phyloP scores from a whole-genome alignment of 2,888 invertebrate species.

The Drosophila robusta region DNA sequence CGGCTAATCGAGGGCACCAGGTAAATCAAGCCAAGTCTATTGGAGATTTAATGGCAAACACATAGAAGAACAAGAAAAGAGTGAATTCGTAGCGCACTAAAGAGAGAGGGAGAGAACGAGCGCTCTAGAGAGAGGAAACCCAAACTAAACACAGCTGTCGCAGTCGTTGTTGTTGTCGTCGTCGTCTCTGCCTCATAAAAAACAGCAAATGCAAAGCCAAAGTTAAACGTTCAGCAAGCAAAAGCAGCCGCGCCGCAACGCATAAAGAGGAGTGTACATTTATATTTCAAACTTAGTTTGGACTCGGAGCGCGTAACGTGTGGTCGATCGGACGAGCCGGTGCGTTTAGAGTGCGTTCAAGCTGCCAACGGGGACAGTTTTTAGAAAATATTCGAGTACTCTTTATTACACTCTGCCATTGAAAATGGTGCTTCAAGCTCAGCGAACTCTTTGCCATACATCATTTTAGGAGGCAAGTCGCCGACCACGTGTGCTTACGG shows the following conservation, averaged over 20 bases:
- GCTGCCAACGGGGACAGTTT: conserved; percentile 9
- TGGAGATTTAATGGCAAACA: conserved; percentile 6
- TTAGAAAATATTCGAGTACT: neutral
- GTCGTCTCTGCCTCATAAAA: conserved; percentile 23
- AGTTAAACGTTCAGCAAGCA: conserved; percentile 47
- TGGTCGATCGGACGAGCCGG: conserved; percentile 38
- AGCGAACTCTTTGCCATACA: conserved; percentile 26
- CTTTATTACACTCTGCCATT: neutral
- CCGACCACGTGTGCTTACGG: conserved; percentile 48
- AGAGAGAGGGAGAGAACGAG: conserved; percentile 9
- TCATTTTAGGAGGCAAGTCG: conserved; percentile 11
- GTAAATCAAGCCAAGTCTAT: conserved; percentile 28
- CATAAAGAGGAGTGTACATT: conserved; percentile 62
- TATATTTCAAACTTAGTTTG: conserved; percentile 64
- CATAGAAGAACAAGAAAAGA: conserved; percentile 31
- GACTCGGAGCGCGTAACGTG: conserved; percentile 53
- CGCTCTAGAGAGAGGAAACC: conserved; percentile 8
- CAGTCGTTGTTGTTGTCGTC: neutral
- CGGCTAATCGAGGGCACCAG: conserved; percentile 12
- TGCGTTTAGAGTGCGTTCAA: neutral
- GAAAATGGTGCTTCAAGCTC: conserved; percentile 21
- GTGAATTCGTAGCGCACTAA: conserved; percentile 42
- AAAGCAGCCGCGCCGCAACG: conserved; percentile 33
- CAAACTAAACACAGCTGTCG: conserved; percentile 45
- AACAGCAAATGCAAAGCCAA: conserved; percentile 62